phyloP scores from a whole-genome alignment of 1,140 invertebrate species.

The Drosophila arawakana region DNA sequence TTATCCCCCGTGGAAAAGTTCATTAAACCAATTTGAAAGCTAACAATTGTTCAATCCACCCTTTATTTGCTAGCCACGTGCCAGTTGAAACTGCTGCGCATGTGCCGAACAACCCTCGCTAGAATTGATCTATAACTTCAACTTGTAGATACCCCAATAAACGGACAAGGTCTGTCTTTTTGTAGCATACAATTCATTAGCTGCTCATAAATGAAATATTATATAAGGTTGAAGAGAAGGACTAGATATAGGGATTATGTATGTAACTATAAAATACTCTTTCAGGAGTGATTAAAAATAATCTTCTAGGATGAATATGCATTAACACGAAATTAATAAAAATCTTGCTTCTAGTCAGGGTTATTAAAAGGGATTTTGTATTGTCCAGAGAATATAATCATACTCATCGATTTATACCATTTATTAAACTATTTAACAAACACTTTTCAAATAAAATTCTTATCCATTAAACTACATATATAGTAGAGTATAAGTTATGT shows the following conservation, averaged over 20 bases:
- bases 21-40: slow-evolving; percentile 73
- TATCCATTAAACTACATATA: neutral
- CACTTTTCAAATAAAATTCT: neutral
- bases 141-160: neutral
- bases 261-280: no score
- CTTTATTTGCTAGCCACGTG: slow-evolving; percentile 40
- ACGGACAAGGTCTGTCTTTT: neutral
- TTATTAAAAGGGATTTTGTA: neutral
- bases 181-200: slow-evolving; percentile 60
- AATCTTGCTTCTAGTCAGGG: no score
- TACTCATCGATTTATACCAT: neutral
- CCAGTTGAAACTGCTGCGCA: slow-evolving; percentile 14
- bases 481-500: neutral
- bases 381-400: no score
- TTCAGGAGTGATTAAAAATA: no score
- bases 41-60: slow-evolving; percentile 52
- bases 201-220: slow-evolving; percentile 19
- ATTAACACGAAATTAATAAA: no score
- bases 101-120: slow-evolving; percentile 55
- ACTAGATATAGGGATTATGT: no score
- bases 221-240: neutral
- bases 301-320: no score
- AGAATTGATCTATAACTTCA: neutral
- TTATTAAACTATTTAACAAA: neutral
- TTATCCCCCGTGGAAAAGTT: slow-evolving; percentile 41